A percentile compares a stretch with the other conserved stretches of the same genome.
Conservation (phyloP, 2,888 invertebrate species). For the Craniophora ligustri region DNA sequence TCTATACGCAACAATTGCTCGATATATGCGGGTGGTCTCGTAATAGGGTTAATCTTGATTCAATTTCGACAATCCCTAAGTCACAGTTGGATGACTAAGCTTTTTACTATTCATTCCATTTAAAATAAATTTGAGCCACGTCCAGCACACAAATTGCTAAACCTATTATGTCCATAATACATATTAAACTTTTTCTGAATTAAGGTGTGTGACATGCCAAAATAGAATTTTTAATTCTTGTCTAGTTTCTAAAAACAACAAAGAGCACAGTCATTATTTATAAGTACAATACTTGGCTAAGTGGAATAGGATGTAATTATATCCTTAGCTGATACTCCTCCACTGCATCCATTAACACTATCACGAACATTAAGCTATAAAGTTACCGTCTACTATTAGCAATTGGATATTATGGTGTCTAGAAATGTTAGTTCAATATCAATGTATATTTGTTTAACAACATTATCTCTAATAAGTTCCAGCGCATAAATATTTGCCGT, state of each 20-base stretch:
- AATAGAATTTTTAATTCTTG: too few relatives aligned
- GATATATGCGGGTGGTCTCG: slow-evolving; percentile 77
- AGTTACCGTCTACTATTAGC: slow-evolving; percentile 18
- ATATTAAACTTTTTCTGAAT: neutral
- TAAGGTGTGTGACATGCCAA: too few relatives aligned
- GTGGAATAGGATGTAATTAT: slow-evolving; percentile 20
- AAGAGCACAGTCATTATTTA: neutral
- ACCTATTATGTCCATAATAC: slow-evolving; percentile 9
- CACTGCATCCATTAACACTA: slow-evolving; percentile 9
- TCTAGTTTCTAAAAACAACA: neutral
- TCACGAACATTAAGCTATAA: slow-evolving; percentile 12
- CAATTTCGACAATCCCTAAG: slow-evolving; percentile 63
- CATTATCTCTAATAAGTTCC: too few relatives aligned
- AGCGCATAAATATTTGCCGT: too few relatives aligned
- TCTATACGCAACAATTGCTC: slow-evolving; percentile 61
- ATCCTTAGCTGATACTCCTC: slow-evolving; percentile 18
- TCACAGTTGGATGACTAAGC: slow-evolving; percentile 41
- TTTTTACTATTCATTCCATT: slow-evolving; percentile 33
- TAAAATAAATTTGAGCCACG: slow-evolving; percentile 30
- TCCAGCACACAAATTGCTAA: slow-evolving; percentile 20
- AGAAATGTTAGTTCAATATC: neutral
- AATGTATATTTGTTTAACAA: too few relatives aligned
- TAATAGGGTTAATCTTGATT: slow-evolving; percentile 75
- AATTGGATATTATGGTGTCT: neutral
- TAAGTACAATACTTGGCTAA: neutral